Conservation (phyloP, 2,888 invertebrate species). For the Pilophorus perplexus region DNA sequence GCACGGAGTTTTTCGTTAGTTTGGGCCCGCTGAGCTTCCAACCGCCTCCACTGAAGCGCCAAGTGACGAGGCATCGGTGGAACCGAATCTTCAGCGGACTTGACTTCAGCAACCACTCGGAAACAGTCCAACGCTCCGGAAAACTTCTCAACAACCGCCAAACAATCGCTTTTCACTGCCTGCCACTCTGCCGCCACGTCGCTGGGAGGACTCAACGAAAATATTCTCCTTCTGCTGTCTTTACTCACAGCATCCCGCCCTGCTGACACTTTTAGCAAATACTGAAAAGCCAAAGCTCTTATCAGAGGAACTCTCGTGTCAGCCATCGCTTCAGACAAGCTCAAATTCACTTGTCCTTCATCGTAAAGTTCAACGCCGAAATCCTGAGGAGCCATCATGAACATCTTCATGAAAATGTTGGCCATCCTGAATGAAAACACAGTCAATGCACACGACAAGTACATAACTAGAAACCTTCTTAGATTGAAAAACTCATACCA, state of each 20-base stretch:
- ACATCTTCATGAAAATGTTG: constrained; percentile 10
- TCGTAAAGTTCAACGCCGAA: constrained; percentile 18
- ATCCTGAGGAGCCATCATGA: constrained; percentile 17
- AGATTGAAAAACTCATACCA: constrained; percentile 26
- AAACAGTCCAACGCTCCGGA: not conserved
- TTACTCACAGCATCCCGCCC: not conserved
- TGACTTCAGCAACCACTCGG: not conserved
- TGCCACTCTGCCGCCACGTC: constrained; percentile 17
- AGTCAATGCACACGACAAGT: constrained; percentile 2
- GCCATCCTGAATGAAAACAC: constrained; percentile 18
- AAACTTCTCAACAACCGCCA: not conserved
- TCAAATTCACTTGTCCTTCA: not conserved
- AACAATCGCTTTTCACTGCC: constrained; percentile 3
- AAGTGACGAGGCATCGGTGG: not conserved
- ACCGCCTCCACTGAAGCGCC: not conserved
- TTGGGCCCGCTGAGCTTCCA: not conserved
- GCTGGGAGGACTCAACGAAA: constrained; percentile 7
- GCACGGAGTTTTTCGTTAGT: not conserved
- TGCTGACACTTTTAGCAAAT: not conserved
- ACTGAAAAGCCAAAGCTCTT: constrained; percentile 8
- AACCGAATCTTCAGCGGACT: not conserved
- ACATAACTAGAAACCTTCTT: constrained; percentile 22
- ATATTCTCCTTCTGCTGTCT: constrained; percentile 13
- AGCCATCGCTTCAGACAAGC: constrained; percentile 14
- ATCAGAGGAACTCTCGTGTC: constrained; percentile 17